These are phyloP conservation scores for Bombus soroeensis DNA, from an alignment of 1,140 invertebrate species.

Conservation along the genomic window DNA sequence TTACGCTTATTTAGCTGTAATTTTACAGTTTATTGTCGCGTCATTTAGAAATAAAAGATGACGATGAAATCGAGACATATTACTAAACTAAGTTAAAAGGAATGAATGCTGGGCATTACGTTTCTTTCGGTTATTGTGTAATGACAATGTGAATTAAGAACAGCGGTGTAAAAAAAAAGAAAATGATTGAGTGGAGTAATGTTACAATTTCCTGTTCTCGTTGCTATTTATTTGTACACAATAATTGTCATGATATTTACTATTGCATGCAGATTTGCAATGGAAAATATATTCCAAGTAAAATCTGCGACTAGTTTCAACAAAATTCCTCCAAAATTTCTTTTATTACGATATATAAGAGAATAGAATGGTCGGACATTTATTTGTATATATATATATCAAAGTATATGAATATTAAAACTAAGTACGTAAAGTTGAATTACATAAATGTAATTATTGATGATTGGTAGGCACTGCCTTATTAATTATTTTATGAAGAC, in stretches of 20 bases:
- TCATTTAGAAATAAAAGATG: slow-evolving; percentile 24
- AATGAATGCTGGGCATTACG: slow-evolving; percentile 54
- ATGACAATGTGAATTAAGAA: slow-evolving; percentile 46
- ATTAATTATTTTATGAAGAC: slow-evolving; percentile 48
- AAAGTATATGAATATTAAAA: slow-evolving; percentile 54
- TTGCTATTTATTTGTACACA: slow-evolving; percentile 74
- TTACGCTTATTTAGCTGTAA: slow-evolving; percentile 57
- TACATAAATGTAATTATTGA: slow-evolving; percentile 55
- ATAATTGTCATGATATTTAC: slow-evolving; percentile 60
- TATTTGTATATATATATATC: slow-evolving; percentile 69
- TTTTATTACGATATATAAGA: slow-evolving; percentile 51
- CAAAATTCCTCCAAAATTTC: slow-evolving; percentile 22
- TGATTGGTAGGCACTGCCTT: slow-evolving; percentile 40
- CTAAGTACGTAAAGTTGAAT: slow-evolving; percentile 52
- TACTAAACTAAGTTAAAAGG: neutral
- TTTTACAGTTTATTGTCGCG: slow-evolving; percentile 24
- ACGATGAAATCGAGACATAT: neutral
- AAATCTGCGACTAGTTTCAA: slow-evolving; percentile 50
- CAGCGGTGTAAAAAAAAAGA: slow-evolving; percentile 35
- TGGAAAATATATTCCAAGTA: slow-evolving; percentile 44
- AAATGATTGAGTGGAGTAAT: slow-evolving; percentile 52
- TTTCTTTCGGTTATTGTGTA: slow-evolving; percentile 57
- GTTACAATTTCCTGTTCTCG: slow-evolving; percentile 58
- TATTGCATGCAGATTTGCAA: slow-evolving; percentile 46
- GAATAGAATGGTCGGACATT: slow-evolving; percentile 61